Percentiles rank a stretch among this genome's conserved stretches.
phyloP scores from a whole-genome alignment of 2,113 vertebrate species.

The Lepus timidus region DNA sequence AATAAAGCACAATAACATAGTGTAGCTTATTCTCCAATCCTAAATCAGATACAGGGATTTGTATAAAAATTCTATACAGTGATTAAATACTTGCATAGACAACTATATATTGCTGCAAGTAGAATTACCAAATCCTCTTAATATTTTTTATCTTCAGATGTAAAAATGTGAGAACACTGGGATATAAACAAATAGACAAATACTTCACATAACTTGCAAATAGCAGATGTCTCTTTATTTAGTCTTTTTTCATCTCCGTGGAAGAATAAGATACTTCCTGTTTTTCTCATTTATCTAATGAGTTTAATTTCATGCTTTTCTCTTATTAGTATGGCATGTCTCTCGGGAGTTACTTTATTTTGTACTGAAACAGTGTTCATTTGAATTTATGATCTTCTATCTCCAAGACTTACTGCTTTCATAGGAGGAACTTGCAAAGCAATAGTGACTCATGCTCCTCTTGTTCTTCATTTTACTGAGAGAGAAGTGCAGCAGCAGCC shows the following conservation, averaged over 20 bases:
- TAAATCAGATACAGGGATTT: background rate
- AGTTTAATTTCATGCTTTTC: slow-evolving; percentile 23
- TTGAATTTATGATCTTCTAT: slow-evolving; percentile 27
- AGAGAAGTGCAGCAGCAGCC: background rate
- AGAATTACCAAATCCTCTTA: background rate
- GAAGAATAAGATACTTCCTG: background rate
- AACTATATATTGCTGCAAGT: background rate
- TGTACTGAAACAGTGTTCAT: slow-evolving; percentile 19
- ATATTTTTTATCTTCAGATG: background rate
- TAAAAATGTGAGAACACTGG: slow-evolving; percentile 2
- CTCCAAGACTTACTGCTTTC: background rate
- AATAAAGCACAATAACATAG: background rate
- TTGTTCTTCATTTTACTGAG: background rate
- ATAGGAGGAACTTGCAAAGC: background rate
- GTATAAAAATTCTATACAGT: background rate
- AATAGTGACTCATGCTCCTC: background rate
- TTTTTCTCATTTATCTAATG: background rate
- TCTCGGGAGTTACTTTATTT: background rate
- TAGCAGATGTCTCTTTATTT: slow-evolving; percentile 37
- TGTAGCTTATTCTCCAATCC: slow-evolving; percentile 1
- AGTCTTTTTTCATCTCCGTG: background rate
- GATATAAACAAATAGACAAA: background rate
- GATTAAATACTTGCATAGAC: background rate
- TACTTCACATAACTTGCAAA: slow-evolving; percentile 7
- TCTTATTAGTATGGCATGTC: background rate